These are phyloP conservation scores for Clarias gariepinus DNA, from an alignment of 2,113 vertebrate genomes.

Conservation along the genomic window DNA sequence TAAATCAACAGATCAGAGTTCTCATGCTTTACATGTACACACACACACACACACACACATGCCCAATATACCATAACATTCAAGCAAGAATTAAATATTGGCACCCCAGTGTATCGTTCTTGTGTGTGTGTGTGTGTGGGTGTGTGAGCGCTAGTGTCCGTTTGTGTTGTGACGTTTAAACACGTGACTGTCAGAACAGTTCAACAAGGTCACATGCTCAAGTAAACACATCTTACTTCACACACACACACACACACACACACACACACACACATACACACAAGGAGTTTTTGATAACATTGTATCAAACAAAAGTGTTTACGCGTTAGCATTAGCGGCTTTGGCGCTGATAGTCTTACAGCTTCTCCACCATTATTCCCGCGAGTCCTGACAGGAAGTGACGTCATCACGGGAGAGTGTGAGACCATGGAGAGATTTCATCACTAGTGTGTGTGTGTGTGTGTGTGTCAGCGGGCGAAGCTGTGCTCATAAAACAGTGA, in stretches of 20 bases:
- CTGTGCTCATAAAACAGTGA: slow-evolving; percentile 40
- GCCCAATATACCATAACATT: too few species aligned
- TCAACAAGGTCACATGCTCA: neutral
- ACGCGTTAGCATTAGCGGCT: neutral
- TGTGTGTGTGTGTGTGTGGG: too few species aligned
- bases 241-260: neutral
- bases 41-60: too few species aligned
- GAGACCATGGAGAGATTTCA: slow-evolving; percentile 1
- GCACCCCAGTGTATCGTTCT: too few species aligned
- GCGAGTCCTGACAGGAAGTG: neutral
- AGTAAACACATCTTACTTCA: slow-evolving; percentile 5
- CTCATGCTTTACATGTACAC: too few species aligned
- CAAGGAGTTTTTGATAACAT: neutral
- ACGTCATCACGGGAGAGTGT: slow-evolving; percentile 1
- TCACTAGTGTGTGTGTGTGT: slow-evolving; percentile 5
- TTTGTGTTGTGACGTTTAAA: neutral
- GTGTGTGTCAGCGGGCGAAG: neutral
- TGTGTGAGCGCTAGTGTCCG: neutral
- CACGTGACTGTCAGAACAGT: neutral
- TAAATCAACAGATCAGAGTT: too few species aligned
- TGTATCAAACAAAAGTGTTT: neutral
- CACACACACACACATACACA: neutral
- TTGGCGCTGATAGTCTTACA: neutral
- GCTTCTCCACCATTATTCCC: neutral
- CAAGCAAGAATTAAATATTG: too few species aligned